phyloP scores from a whole-genome alignment of 2,888 invertebrate species.

The Limenitis camilla region DNA sequence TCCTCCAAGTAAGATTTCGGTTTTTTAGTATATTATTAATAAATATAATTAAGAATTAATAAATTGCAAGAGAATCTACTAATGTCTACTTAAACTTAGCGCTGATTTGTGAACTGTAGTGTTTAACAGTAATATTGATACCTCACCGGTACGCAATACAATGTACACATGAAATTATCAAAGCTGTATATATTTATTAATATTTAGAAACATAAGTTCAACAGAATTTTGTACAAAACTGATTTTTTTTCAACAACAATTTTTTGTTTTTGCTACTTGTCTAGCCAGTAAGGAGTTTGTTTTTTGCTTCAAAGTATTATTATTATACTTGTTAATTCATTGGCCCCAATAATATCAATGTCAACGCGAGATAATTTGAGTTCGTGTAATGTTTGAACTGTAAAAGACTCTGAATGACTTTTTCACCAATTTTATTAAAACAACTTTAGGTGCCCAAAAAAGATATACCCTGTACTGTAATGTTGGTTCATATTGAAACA shows the following conservation, averaged over 20 bases:
- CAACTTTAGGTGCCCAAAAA: background rate
- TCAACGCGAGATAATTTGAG: constrained; percentile 8
- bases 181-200: too few species aligned
- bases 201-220: too few species aligned
- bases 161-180: too few species aligned
- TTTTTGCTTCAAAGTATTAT: constrained; percentile 3
- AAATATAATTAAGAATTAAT: constrained; percentile 61
- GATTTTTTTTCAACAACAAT: background rate
- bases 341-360: constrained; percentile 22
- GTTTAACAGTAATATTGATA: too few species aligned
- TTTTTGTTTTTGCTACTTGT: background rate
- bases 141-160: too few species aligned
- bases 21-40: constrained; percentile 47
- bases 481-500: too few species aligned
- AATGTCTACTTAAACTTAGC: constrained; percentile 58
- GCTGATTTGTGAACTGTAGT: too few species aligned
- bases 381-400: background rate
- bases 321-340: constrained; percentile 11
- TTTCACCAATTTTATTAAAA: background rate
- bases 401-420: background rate
- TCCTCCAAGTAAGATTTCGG: constrained; percentile 65
- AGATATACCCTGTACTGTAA: too few species aligned
- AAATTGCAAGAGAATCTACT: constrained; percentile 64
- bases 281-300: background rate
- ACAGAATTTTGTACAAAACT: too few species aligned